Percentiles rank a stretch among this genome's conserved stretches.
These are phyloP conservation scores for Phodopus roborovskii DNA, from an alignment of 2,113 vertebrate species.

Conservation along the genomic window DNA sequence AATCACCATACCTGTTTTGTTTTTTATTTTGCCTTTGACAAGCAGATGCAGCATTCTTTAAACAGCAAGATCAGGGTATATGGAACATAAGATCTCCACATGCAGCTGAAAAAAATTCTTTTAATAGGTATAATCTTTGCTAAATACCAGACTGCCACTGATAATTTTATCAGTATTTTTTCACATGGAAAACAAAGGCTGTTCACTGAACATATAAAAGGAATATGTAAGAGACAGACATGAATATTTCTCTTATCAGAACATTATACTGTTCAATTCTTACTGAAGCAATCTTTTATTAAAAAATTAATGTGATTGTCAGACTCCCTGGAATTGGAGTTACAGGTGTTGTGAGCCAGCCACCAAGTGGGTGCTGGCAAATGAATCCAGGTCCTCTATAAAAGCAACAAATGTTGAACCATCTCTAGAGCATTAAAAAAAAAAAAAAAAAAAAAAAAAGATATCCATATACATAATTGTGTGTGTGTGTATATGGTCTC, in stretches of 20 bases:
- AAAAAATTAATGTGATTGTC: neutral
- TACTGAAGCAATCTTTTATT: neutral
- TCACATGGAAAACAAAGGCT: neutral
- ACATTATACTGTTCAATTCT: neutral
- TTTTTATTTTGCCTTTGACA: slow-evolving; percentile 25
- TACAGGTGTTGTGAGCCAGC: neutral
- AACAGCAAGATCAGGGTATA: slow-evolving; percentile 49
- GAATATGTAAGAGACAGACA: neutral
- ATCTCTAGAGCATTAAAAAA: neutral
- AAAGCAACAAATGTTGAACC: neutral
- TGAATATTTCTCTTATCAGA: neutral
- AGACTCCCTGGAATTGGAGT: neutral
- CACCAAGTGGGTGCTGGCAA: neutral
- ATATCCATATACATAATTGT: neutral
- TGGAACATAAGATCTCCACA: slow-evolving; percentile 49
- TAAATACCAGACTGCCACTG: slow-evolving; percentile 16
- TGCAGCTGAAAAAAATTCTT: neutral
- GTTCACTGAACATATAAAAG: neutral
- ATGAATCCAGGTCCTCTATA: neutral
- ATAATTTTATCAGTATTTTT: slow-evolving; percentile 36
- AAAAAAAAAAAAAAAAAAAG: neutral
- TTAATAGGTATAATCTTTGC: slow-evolving; percentile 20
- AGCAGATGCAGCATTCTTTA: slow-evolving; percentile 47
- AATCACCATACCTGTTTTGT: slow-evolving; percentile 50
- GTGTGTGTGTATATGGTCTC: neutral